These are phyloP conservation scores for Gymnocheta viridis DNA, from an alignment of 2,888 invertebrate species.

Conservation along the genomic window DNA sequence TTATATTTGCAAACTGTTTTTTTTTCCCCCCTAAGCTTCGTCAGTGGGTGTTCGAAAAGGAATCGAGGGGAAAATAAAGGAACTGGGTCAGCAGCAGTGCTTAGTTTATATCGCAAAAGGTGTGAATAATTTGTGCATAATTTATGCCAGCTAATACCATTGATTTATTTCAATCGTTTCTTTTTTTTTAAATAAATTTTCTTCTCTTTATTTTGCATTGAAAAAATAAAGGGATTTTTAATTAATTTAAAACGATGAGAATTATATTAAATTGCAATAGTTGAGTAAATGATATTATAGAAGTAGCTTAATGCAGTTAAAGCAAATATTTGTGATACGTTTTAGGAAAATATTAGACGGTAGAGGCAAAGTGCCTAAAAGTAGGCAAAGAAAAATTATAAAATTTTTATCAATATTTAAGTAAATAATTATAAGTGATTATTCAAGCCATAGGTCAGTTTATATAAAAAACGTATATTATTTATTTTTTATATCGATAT, in stretches of 20 bases:
- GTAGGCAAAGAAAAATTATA: too few species aligned
- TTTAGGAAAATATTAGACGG: too few species aligned
- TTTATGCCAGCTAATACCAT: slow-evolving; percentile 34
- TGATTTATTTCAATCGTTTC: slow-evolving; percentile 31
- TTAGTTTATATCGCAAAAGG: slow-evolving; percentile 43
- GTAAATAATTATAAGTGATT: too few species aligned
- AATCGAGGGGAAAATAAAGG: too few species aligned
- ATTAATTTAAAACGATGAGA: not conserved
- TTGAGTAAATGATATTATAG: not conserved
- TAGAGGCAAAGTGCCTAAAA: too few species aligned
- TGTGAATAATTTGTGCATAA: slow-evolving; percentile 59
- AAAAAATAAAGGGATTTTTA: not conserved
- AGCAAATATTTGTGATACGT: too few species aligned
- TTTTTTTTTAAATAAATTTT: not conserved
- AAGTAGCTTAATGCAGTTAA: not conserved
- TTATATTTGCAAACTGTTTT: slow-evolving; percentile 41
- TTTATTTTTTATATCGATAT: too few species aligned
- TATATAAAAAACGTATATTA: too few species aligned
- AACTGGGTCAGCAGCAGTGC: not conserved
- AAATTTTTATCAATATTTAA: too few species aligned
- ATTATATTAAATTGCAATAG: not conserved
- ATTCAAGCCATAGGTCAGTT: too few species aligned
- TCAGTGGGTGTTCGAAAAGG: not conserved
- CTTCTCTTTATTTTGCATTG: not conserved
- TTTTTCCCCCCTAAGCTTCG: not conserved